Evolutionary conservation across 2,113 vertebrate species (phyloP).

Genomic region (Crotalus viridis): DNA sequence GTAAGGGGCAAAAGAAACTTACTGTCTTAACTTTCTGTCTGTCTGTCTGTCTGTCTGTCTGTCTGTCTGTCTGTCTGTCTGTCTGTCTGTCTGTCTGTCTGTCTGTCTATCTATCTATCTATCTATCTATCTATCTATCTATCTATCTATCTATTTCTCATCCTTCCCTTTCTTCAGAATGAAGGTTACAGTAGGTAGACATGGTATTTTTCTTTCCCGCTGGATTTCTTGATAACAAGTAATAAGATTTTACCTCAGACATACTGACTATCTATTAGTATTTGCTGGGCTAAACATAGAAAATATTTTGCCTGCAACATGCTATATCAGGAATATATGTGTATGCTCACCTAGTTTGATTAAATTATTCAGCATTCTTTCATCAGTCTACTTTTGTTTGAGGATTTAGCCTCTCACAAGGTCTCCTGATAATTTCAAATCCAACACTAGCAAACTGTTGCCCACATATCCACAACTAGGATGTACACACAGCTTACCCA

Average conservation of each 20-base stretch:
- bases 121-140: no score
- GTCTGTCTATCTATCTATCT: no score
- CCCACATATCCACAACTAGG: not conserved
- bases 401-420: not conserved
- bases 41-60: no score
- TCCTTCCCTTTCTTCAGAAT: not conserved
- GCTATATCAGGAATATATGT: not conserved
- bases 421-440: not conserved
- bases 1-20: not conserved
- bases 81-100: no score
- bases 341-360: not conserved
- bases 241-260: not conserved
- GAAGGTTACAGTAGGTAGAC: not conserved
- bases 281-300: not conserved
- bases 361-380: not conserved
- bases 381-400: not conserved
- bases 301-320: not conserved
- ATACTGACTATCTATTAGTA: not conserved
- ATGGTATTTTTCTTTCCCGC: not conserved
- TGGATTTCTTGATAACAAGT: not conserved
- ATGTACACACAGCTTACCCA: not conserved
- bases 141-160: no score
- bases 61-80: no score
- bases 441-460: not conserved
- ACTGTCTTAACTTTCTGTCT: not conserved